Conservation (phyloP, 2,888 invertebrate genomes). For the Nowickia ferox region DNA sequence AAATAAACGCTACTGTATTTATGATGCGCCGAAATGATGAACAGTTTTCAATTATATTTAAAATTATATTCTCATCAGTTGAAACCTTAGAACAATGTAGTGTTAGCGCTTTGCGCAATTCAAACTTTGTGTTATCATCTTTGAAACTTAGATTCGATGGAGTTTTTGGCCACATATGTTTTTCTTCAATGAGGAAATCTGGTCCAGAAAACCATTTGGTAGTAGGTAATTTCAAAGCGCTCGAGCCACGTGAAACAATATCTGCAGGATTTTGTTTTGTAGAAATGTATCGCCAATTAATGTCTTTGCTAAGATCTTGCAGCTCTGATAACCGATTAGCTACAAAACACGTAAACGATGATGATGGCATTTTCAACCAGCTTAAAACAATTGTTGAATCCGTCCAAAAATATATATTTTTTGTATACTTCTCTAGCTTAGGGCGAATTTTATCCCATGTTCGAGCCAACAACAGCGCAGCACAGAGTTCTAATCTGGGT, state of each 20-base stretch:
- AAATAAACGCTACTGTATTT: not conserved
- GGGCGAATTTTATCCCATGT: not conserved
- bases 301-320: not conserved
- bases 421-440: no score
- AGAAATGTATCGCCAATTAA: not conserved
- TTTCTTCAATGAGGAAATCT: conserved; percentile 1
- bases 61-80: not conserved
- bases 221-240: not conserved
- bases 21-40: not conserved
- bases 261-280: not conserved
- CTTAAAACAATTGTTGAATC: no score
- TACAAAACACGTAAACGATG: no score
- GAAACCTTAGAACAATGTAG: not conserved
- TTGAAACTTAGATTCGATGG: not conserved
- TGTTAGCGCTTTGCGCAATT: not conserved
- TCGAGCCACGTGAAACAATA: not conserved
- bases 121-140: not conserved
- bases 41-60: no score
- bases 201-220: conserved; percentile 7
- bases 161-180: not conserved
- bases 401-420: no score
- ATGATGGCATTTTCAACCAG: no score
- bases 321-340: not conserved
- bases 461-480: not conserved
- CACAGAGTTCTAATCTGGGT: no score